Evolutionary conservation across 37 sponge, comb jelly and placozoan species (phyloP).

Genomic region (Oopsacas minuta): DNA sequence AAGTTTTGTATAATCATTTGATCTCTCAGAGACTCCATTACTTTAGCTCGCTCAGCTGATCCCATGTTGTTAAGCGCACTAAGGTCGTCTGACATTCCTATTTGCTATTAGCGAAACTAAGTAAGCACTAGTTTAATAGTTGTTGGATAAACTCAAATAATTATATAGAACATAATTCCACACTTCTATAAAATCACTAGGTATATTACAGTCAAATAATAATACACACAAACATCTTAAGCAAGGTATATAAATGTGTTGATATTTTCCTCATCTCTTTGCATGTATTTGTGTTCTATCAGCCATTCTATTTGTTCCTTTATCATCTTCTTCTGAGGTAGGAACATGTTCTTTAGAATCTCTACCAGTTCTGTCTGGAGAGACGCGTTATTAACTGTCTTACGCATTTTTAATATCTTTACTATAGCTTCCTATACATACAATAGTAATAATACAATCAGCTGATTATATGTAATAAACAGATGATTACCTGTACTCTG

Average conservation of each 20-base stretch:
- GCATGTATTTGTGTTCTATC: slow-evolving; percentile 85
- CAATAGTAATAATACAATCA: background rate
- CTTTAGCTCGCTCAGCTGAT: background rate
- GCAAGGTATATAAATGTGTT: slow-evolving; percentile 75
- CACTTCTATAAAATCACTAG: no score
- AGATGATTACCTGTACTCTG: slow-evolving; percentile 50
- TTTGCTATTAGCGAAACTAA: no score
- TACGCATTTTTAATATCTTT: slow-evolving; percentile 93
- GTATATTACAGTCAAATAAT: no score
- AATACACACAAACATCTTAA: no score
- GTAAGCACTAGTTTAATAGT: no score
- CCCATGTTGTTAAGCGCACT: slow-evolving; percentile 1
- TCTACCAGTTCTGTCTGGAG: slow-evolving; percentile 86
- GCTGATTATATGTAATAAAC: background rate
- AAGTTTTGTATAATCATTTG: background rate
- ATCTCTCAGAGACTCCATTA: slow-evolving; percentile 10
- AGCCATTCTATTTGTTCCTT: slow-evolving; percentile 95
- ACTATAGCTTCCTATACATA: slow-evolving; percentile 69
- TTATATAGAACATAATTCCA: no score
- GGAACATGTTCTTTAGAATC: slow-evolving; percentile 92
- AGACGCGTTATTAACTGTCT: slow-evolving; percentile 54
- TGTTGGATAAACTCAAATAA: no score
- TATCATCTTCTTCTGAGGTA: slow-evolving; percentile 87
- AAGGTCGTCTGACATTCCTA: background rate
- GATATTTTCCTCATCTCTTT: slow-evolving; percentile 64